Base-by-base conservation (phyloP, 2,797 vertebrate genomes). In the Benthosema pterotum region DNA sequence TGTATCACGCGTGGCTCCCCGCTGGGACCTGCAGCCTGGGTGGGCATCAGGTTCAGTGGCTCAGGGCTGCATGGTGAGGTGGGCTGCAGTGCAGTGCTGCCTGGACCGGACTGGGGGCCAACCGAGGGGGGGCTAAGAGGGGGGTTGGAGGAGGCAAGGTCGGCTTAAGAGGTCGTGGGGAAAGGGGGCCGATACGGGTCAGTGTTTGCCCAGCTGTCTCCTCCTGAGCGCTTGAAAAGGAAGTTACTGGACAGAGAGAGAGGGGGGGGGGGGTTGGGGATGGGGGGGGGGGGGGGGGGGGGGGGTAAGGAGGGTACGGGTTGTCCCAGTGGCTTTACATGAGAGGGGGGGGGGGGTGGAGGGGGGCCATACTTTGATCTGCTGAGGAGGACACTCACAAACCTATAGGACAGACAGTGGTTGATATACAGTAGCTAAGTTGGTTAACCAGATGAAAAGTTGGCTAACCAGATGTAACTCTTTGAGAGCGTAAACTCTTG, bases 141-240 rank as follows among this genome's bases (percentile, higher is more conserved):
- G 83, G 53, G 64, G 53, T 57, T 15, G 32, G 28, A n/a, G 52
- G 60, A 66, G 71, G 67, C 63, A 52, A 74, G 76, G 73, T 78
- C 54, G 64, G 69, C 72, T 84, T 78, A 78, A 76, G 46, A 63
- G 83, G 77, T 85, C 69, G 58, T 53, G 63, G 75, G 69, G 52
- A 87, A 60, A 69, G 50, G 71, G 71, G 67, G 72, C 65, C 60
- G 65, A 75, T 83, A 70, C 57, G 57, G 85, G 82, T 88, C 82
- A 78, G 62, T 90, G 79, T 91, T 92, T 90, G 82, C 77, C 83
- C 87, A 91, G 89, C 87, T 91, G 88, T 84, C 86, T 65, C 67
- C 54, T 52, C 67, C 54, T 52, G 64, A 64, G 50, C 77, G 74
- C 75, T 28, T 78, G 70, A 79, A 76, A 78, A 65, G 52, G 65